Conservation (phyloP, 2,113 vertebrate genomes). For the Petrocephalus zakoni region DNA sequence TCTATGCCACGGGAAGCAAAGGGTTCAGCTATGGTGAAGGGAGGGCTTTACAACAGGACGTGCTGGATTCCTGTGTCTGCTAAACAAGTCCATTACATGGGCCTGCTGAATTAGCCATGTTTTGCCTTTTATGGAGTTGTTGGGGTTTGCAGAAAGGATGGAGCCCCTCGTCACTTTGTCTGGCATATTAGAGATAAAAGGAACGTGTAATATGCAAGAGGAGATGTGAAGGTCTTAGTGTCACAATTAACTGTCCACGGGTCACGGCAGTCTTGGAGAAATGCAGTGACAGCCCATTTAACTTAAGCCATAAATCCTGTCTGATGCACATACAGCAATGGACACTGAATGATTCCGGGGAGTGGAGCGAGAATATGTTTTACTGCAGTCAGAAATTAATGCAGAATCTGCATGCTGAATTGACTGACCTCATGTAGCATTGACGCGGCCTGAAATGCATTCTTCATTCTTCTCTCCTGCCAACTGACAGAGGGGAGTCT, state of each 20-base stretch:
- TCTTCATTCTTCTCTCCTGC: background rate
- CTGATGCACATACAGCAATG: background rate
- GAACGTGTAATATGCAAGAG: conserved; percentile 3
- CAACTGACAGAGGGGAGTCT: conserved; percentile 79
- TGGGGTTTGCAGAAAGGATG: conserved; percentile 15
- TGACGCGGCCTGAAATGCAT: no score
- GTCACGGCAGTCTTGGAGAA: background rate
- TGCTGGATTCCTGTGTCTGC: conserved; percentile 33
- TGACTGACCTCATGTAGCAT: background rate
- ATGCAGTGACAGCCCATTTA: background rate
- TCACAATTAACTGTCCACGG: background rate
- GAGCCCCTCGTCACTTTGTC: conserved; percentile 22
- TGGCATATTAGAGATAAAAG: conserved; percentile 28
- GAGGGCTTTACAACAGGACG: background rate
- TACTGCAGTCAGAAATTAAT: background rate
- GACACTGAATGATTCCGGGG: background rate
- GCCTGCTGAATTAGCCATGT: conserved; percentile 32
- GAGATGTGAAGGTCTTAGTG: background rate
- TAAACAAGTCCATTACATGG: conserved; percentile 34
- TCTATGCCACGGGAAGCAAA: background rate
- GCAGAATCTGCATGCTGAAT: background rate
- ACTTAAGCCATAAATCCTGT: background rate
- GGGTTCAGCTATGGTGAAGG: background rate
- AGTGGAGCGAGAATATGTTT: background rate
- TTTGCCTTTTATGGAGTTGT: conserved; percentile 57